phyloP scores from a whole-genome alignment of 2,888 invertebrate species.

The Argynnis bischoffii region DNA sequence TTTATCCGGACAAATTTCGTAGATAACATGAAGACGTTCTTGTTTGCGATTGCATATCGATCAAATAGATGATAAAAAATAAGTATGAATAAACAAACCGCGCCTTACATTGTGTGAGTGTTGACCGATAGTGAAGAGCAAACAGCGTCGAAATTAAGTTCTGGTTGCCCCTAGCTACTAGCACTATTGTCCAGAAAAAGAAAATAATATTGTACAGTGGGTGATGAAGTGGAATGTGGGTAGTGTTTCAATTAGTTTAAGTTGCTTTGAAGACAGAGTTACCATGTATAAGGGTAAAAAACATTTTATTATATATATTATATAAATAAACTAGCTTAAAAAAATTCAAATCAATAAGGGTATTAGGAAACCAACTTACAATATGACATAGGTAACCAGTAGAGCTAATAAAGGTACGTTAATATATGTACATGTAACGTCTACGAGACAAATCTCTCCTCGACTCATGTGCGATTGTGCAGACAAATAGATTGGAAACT shows the following conservation, averaged over 20 bases:
- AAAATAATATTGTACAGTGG: neutral
- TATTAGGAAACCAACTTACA: too few species aligned
- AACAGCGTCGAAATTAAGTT: constrained; percentile 38
- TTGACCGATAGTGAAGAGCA: constrained; percentile 48
- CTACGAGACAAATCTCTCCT: too few species aligned
- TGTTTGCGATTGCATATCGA: constrained; percentile 43
- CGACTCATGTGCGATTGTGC: too few species aligned
- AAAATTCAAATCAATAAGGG: too few species aligned
- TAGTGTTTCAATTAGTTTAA: constrained; percentile 4
- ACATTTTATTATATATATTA: too few species aligned
- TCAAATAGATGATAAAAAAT: constrained; percentile 51
- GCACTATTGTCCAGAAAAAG: constrained; percentile 8
- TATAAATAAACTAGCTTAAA: too few species aligned
- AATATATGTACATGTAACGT: too few species aligned
- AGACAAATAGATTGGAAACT: too few species aligned
- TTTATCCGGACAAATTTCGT: constrained; percentile 30
- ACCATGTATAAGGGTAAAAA: too few species aligned
- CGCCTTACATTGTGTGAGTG: constrained; percentile 48
- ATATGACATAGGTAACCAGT: too few species aligned
- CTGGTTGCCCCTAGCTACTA: constrained; percentile 32
- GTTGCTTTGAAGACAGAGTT: neutral
- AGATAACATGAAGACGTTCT: constrained; percentile 38
- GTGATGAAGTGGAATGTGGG: neutral
- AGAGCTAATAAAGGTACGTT: too few species aligned
- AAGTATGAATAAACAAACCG: constrained; percentile 46